Evolutionary conservation across 2,797 vertebrate genomes (phyloP).

Genomic region (Xiphophorus birchmanni): DNA sequence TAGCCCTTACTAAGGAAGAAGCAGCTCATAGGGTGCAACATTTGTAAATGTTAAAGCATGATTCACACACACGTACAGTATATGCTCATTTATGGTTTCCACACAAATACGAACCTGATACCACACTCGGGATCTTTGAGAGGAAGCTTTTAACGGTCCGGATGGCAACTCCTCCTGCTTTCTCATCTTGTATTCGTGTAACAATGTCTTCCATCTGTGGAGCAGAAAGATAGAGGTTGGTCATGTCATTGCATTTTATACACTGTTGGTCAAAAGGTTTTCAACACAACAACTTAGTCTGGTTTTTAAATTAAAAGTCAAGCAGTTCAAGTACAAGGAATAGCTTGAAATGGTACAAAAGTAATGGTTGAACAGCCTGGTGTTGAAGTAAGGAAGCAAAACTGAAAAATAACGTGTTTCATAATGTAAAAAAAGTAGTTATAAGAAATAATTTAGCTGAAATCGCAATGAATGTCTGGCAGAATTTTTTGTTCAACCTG

Average conservation of each 20-base stretch:
- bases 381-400: not conserved
- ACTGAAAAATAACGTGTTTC: not conserved
- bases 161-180: constrained; percentile 91
- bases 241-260: not conserved
- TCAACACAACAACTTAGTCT: not conserved
- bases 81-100: constrained; percentile 3
- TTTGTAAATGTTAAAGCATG: not conserved
- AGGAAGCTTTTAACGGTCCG: constrained; percentile 97
- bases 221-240: constrained; percentile 32
- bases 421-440: not conserved
- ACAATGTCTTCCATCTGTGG: constrained; percentile 93
- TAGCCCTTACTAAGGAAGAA: not conserved
- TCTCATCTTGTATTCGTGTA: constrained; percentile 94
- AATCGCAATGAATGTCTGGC: not conserved
- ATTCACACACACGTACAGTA: not conserved
- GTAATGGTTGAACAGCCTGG: not conserved
- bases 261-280: not conserved
- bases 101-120: constrained; percentile 83
- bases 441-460: not conserved
- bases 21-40: not conserved
- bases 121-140: constrained; percentile 96
- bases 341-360: not conserved
- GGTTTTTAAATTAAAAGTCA: not conserved
- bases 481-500: not conserved
- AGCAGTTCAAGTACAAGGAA: not conserved